phyloP scores from a whole-genome alignment of 2,113 vertebrate genomes.

The Okapia johnstoni region DNA sequence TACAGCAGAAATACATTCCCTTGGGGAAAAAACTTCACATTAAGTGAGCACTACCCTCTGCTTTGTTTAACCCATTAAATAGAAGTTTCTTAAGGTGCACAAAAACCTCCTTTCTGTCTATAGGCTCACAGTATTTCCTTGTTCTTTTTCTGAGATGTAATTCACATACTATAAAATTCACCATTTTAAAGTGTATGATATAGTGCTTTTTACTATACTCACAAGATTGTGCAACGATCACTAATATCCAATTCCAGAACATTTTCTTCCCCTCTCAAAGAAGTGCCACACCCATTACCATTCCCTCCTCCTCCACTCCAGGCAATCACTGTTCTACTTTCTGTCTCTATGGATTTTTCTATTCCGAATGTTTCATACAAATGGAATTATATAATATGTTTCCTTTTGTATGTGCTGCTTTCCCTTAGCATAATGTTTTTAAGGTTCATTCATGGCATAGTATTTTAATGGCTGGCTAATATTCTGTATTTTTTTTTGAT shows the following conservation, averaged over 20 bases:
- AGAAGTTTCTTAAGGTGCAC: neutral
- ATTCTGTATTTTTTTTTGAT: neutral
- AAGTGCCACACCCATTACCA: neutral
- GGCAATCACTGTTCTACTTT: neutral
- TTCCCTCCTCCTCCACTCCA: neutral
- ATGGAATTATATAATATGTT: neutral
- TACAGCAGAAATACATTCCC: neutral
- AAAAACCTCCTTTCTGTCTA: neutral
- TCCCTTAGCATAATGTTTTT: conserved; percentile 36
- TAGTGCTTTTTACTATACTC: neutral
- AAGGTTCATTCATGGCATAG: neutral
- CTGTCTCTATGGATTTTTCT: neutral
- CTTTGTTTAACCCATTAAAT: conserved; percentile 12
- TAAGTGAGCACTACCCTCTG: neutral
- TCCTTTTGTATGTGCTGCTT: conserved; percentile 6
- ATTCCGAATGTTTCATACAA: conserved; percentile 14
- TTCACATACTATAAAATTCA: neutral
- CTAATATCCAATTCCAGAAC: conserved; percentile 6
- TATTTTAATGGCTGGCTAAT: conserved; percentile 4
- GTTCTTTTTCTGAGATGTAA: conserved; percentile 20
- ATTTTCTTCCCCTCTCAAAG: neutral
- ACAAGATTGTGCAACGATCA: neutral
- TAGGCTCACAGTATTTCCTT: neutral
- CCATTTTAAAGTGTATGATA: conserved; percentile 18
- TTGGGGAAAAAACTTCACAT: neutral